phyloP scores from a whole-genome alignment of 92 coral and sea anemone genomes.

The Siderastrea radians region DNA sequence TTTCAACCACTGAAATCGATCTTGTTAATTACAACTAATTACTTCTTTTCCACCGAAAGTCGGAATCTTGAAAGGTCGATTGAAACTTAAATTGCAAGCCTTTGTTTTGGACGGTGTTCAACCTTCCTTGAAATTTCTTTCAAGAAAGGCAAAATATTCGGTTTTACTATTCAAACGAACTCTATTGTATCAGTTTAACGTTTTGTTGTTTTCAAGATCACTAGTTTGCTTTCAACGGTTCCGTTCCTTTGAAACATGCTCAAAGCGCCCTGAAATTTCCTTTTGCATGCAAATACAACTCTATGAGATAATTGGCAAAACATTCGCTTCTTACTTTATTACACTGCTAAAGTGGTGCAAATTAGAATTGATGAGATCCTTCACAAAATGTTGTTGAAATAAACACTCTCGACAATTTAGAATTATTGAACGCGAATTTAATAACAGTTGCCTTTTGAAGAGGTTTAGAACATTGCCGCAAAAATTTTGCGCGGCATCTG shows the following conservation, averaged over 20 bases:
- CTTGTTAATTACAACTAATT: conserved; percentile 81
- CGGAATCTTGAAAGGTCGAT: conserved; percentile 78
- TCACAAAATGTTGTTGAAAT: conserved; percentile 61
- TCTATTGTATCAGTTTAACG: conserved; percentile 6
- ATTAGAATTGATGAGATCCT: conserved; percentile 58
- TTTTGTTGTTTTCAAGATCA: background rate
- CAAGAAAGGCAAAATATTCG: conserved; percentile 15
- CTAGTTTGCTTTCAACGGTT: background rate
- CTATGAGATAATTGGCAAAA: conserved; percentile 50
- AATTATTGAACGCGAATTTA: conserved; percentile 67
- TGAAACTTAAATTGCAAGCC: conserved; percentile 31
- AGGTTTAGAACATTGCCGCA: conserved; percentile 48
- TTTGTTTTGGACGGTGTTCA: conserved; percentile 39
- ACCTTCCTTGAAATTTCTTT: conserved; percentile 4
- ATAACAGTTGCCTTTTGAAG: conserved; percentile 69
- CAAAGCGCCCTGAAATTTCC: background rate
- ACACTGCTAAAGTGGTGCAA: conserved; percentile 50
- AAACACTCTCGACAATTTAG: conserved; percentile 64
- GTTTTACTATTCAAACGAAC: conserved; percentile 1
- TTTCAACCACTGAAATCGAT: conserved; percentile 69
- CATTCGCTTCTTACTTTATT: conserved; percentile 42
- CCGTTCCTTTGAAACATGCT: background rate
- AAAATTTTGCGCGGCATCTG: conserved; percentile 75
- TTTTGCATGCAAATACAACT: conserved; percentile 54
- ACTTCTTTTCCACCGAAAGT: conserved; percentile 69